Conservation (phyloP, 2,113 vertebrate species). For the Albula glossodonta region DNA sequence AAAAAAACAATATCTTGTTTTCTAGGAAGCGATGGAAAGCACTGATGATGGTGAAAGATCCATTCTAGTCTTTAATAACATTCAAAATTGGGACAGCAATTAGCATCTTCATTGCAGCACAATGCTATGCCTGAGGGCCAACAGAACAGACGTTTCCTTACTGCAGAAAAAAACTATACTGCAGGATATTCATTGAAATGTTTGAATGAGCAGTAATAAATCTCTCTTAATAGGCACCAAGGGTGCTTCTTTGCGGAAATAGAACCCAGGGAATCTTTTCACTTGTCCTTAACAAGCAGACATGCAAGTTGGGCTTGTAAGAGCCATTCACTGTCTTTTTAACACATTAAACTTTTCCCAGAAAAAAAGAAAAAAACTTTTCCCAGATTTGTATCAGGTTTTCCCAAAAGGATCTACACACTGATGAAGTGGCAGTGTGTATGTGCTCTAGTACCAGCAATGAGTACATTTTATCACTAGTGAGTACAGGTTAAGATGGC, state of each 20-base stretch:
- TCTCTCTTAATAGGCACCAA: constrained; percentile 35
- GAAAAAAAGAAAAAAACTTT: not conserved
- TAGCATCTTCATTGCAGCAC: constrained; percentile 53
- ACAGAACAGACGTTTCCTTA: constrained; percentile 35
- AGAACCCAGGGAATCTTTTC: not conserved
- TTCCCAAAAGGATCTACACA: too few relatives aligned
- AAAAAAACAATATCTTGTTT: constrained; percentile 38
- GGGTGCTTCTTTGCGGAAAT: constrained; percentile 28
- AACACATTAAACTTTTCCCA: not conserved
- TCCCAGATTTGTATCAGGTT: not conserved
- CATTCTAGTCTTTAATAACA: constrained; percentile 46
- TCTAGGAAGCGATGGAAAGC: constrained; percentile 15
- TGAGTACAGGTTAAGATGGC: too few relatives aligned
- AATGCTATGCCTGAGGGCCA: constrained; percentile 36
- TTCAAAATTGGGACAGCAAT: constrained; percentile 47
- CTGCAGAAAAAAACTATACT: constrained; percentile 38
- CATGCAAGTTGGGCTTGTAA: not conserved
- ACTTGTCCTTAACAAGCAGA: not conserved
- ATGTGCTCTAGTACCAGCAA: too few relatives aligned
- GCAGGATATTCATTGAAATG: constrained; percentile 44
- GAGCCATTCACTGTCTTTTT: not conserved
- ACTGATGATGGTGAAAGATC: constrained; percentile 38
- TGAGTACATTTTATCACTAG: too few relatives aligned
- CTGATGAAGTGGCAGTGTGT: too few relatives aligned
- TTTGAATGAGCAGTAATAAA: constrained; percentile 53